Conservation (phyloP, 2,113 vertebrate species). For the Tringa solitaria region DNA sequence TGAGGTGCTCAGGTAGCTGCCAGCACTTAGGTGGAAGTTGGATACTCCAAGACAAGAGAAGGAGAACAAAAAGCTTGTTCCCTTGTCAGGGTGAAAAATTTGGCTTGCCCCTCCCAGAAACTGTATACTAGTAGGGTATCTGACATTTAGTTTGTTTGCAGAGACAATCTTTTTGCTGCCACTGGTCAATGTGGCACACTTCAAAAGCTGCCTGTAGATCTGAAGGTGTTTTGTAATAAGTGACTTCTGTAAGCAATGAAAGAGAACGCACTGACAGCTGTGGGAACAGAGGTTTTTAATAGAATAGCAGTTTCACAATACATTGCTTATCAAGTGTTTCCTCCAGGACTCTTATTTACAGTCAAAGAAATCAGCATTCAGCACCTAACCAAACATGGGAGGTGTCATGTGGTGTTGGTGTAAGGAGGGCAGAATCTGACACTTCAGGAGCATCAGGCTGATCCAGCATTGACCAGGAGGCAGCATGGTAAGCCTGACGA, state of each 20-base stretch:
- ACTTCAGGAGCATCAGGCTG: background rate
- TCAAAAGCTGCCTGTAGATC: background rate
- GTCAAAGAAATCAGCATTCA: background rate
- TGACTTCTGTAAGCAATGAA: background rate
- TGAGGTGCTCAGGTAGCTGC: background rate
- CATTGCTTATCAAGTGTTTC: background rate
- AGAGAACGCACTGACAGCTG: background rate
- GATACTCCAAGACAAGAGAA: background rate
- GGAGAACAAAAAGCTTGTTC: background rate
- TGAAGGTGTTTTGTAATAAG: background rate
- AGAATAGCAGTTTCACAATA: background rate
- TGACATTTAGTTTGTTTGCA: background rate
- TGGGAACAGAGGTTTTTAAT: background rate
- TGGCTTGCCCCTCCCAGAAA: background rate
- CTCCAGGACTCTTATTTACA: background rate
- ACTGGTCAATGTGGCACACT: background rate
- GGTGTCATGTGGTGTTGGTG: rapidly evolving
- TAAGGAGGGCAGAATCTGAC: background rate
- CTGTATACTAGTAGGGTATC: background rate
- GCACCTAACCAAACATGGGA: background rate
- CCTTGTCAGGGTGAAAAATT: background rate
- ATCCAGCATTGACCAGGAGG: background rate
- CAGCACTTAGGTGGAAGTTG: background rate
- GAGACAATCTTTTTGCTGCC: background rate
- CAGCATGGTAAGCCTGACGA: background rate